phyloP scores from a whole-genome alignment of 1,140 invertebrate species.

The Magallana angulata region DNA sequence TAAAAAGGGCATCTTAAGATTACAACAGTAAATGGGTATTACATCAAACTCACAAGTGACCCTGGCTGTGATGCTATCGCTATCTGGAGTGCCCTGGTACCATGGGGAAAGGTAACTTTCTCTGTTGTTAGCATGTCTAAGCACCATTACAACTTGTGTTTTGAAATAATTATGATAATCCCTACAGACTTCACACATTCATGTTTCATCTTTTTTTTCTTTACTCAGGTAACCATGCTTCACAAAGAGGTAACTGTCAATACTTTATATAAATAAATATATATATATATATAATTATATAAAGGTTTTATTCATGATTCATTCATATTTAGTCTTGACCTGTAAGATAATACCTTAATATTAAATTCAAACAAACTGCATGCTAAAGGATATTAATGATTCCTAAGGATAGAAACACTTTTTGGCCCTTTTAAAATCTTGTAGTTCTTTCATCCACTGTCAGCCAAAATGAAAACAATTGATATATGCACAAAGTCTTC shows the following conservation, averaged over 20 bases:
- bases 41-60: constrained; percentile 24
- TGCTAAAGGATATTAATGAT: no score
- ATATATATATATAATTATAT: background rate
- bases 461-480: no score
- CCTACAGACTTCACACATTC: background rate
- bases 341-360: no score
- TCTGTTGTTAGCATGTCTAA: constrained; percentile 21
- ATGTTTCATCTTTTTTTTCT: constrained; percentile 6
- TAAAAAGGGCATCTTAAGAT: constrained; percentile 15
- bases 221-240: background rate
- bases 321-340: background rate
- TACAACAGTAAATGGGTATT: background rate
- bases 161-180: background rate
- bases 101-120: background rate
- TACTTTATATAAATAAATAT: no score
- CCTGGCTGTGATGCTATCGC: constrained; percentile 1
- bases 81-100: background rate
- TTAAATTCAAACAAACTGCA: no score
- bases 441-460: no score
- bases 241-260: background rate
- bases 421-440: no score
- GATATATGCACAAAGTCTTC: no score
- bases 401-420: no score
- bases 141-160: background rate
- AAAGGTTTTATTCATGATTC: background rate